Conservation (phyloP, 2,888 invertebrate genomes). For the Melipona bicolor region DNA sequence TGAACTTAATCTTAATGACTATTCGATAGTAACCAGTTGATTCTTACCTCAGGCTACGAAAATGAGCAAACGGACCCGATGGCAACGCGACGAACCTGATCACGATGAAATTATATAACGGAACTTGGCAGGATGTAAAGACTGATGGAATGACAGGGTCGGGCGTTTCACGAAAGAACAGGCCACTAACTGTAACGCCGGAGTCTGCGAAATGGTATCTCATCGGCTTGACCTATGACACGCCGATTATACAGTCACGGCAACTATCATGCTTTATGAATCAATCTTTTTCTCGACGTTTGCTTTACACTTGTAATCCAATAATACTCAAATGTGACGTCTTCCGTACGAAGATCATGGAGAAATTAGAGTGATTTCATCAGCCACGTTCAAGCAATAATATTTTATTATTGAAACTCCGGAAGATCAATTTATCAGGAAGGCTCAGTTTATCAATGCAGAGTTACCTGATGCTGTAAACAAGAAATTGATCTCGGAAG, state of each 20-base stretch:
- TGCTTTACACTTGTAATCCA: neutral
- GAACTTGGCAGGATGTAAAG: conserved; percentile 7
- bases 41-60: conserved; percentile 52
- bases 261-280: conserved; percentile 50
- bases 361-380: neutral
- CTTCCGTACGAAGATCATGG: neutral
- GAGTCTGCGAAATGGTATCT: conserved; percentile 76
- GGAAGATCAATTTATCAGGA: no score
- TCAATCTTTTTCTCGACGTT: conserved; percentile 41
- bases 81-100: neutral
- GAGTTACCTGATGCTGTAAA: no score
- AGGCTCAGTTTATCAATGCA: no score
- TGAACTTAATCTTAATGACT: neutral
- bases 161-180: conserved; percentile 75
- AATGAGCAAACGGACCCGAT: neutral
- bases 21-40: neutral
- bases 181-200: conserved; percentile 78
- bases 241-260: conserved; percentile 73
- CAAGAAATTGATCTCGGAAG: no score
- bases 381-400: no score
- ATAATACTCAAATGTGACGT: neutral
- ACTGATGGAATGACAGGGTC: conserved; percentile 44
- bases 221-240: conserved; percentile 82
- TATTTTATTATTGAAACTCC: neutral
- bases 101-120: conserved; percentile 33